A percentile compares a stretch with the other conserved stretches of the same genome.
Conservation (phyloP, 2,888 invertebrate genomes). For the Andrena chrysosceles region DNA sequence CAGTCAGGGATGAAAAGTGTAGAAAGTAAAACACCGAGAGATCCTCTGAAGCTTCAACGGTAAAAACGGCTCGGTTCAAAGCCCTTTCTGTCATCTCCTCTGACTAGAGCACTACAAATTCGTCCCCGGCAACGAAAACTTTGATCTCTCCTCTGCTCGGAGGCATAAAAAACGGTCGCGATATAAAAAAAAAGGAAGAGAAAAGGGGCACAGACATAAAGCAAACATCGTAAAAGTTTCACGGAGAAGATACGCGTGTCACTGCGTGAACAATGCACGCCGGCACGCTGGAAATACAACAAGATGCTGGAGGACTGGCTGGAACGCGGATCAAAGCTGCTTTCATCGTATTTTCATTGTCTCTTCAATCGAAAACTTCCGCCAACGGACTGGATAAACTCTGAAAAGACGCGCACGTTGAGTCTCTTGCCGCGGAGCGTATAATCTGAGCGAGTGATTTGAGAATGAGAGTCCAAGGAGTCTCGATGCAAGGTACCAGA, state of each 20-base stretch:
- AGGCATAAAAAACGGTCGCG: slow-evolving; percentile 56
- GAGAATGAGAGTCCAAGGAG: too few species aligned
- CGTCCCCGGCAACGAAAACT: slow-evolving; percentile 58
- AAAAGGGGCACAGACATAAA: slow-evolving; percentile 40
- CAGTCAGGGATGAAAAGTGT: slow-evolving; percentile 42
- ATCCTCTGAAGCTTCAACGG: slow-evolving; percentile 38
- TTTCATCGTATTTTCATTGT: slow-evolving; percentile 19
- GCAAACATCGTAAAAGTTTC: slow-evolving; percentile 60
- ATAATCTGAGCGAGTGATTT: too few species aligned
- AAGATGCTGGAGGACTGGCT: background rate
- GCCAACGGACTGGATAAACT: slow-evolving; percentile 7
- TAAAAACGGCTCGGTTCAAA: slow-evolving; percentile 49
- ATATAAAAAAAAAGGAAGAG: slow-evolving; percentile 56
- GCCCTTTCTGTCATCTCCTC: slow-evolving; percentile 40
- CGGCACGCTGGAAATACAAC: background rate
- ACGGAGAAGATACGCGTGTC: slow-evolving; percentile 34
- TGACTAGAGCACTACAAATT: slow-evolving; percentile 56
- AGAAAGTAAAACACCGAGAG: slow-evolving; percentile 39
- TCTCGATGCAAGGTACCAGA: too few species aligned
- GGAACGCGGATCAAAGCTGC: background rate
- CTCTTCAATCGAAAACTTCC: slow-evolving; percentile 18
- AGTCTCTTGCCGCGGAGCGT: too few species aligned
- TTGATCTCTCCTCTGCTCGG: slow-evolving; percentile 53
- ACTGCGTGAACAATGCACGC: slow-evolving; percentile 33
- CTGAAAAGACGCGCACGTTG: background rate